Evolutionary conservation across 2,797 vertebrate genomes (phyloP).

Genomic region (Tamandua tetradactyla): DNA sequence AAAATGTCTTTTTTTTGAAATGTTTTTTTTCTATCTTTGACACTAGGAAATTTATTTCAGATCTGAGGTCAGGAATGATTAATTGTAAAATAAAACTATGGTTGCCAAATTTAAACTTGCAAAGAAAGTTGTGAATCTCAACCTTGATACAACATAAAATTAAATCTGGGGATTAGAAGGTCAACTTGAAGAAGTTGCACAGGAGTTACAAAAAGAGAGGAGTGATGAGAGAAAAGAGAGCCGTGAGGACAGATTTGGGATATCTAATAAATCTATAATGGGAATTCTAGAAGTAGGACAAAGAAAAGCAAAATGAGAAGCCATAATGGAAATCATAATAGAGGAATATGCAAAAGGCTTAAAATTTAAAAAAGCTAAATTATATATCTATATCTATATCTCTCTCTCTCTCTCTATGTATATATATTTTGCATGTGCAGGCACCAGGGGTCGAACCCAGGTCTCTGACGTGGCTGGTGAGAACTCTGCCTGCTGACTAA

Average conservation of each 20-base stretch:
- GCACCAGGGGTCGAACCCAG: too few relatives aligned
- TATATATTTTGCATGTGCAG: too few relatives aligned
- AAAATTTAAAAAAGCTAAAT: neutral
- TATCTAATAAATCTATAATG: neutral
- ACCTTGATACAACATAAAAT: neutral
- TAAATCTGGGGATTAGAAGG: neutral
- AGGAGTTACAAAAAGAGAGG: neutral
- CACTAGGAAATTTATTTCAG: neutral
- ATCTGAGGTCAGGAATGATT: neutral
- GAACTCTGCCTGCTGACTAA: too few relatives aligned
- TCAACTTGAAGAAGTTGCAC: neutral
- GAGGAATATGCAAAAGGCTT: neutral
- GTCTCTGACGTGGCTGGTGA: too few relatives aligned
- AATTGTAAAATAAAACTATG: neutral
- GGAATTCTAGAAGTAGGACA: neutral
- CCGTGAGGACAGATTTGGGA: neutral
- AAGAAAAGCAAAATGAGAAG: neutral
- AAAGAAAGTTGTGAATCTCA: neutral
- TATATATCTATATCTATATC: too few relatives aligned
- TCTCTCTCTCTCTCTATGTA: too few relatives aligned
- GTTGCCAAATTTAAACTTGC: neutral
- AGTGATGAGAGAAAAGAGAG: neutral
- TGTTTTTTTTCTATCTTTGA: neutral
- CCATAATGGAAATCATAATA: neutral
- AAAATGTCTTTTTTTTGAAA: too few relatives aligned